Evolutionary conservation across 2,888 invertebrate genomes (phyloP), one percentile per base, ranked within the genome.

Genomic region (Agrochola litura): DNA sequence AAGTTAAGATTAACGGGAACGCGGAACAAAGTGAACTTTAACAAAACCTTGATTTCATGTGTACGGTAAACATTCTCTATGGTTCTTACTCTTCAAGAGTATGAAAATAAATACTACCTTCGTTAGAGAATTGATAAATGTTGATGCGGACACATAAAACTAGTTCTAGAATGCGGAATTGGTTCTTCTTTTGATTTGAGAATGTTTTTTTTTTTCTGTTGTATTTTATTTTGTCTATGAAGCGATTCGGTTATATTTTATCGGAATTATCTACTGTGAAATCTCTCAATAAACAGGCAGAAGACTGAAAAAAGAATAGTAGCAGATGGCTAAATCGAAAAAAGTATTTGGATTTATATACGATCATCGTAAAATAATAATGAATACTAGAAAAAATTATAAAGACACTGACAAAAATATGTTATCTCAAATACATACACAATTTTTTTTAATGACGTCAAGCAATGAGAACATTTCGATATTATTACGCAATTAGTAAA

Each of bases 11-110:
- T 71, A 58, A 41, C 41, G 22, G 37, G 6, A 43, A 60, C 25
- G 49, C 64, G 56, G 78, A 78, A 66, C 46, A 41, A 61, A 78
- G 5, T n/a, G 16, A 16, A 43, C 10, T 60, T 75, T 37, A 49
- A 46, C 16, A 4, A 58, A 69, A 65, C 65, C 78, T 83, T 77
- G 54, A 54, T 54, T 54, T 60, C 30, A n/a, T 77, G 14, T 54
- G n/a, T 12, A 12, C 25, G 12, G 56, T n/a, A 56, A 56, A 56
- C 12, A 56, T n/a, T 82, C 14, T 43, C 14, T 76, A 43, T 76
- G 22, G 37, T 66, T n/a, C 46, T 49, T 14, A 46, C 41, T 61
- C 16, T 30, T 12, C 19, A 65, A 52, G 54, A 76, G 56, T 56
- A 66, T 10, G 25, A 77, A 54, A 37, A 61, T 22, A 66, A 37